A percentile compares a stretch with the other conserved stretches of the same genome.
phyloP scores from a whole-genome alignment of 2,888 invertebrate genomes.

The Rhagophthalmus giganteus region DNA sequence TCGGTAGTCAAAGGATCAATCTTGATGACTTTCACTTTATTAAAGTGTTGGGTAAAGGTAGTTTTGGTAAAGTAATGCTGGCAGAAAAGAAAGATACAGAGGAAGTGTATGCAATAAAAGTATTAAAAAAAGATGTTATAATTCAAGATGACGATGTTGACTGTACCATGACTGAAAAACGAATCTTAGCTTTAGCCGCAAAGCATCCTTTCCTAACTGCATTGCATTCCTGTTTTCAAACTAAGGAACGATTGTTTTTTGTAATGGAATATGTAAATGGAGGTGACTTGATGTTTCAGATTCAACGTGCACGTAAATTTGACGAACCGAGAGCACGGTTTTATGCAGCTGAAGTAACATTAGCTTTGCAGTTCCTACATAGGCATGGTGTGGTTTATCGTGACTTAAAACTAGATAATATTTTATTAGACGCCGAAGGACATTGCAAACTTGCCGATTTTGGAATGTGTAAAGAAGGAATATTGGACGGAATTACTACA shows the following conservation, averaged over 20 bases:
- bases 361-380: constrained; percentile 97
- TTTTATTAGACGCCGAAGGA: constrained; percentile 93
- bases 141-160: constrained; percentile 99
- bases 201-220: constrained; percentile 98
- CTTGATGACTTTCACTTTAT: constrained; percentile 94
- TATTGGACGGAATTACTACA: constrained; percentile 83
- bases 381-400: constrained; percentile 97
- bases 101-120: constrained; percentile 86
- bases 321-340: constrained; percentile 94
- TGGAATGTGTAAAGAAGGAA: constrained; percentile 94
- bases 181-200: constrained; percentile 95
- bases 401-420: constrained; percentile 98
- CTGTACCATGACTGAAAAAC: constrained; percentile 98
- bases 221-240: constrained; percentile 96
- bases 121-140: constrained; percentile 96
- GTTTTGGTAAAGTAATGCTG: constrained; percentile 98
- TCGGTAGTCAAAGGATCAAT: constrained; percentile 62
- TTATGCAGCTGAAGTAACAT: constrained; percentile 97
- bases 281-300: constrained; percentile 99
- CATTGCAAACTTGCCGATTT: constrained; percentile 94
- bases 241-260: constrained; percentile 86
- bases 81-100: constrained; percentile 93
- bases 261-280: constrained; percentile 99
- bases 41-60: constrained; percentile 98
- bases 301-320: constrained; percentile 96